phyloP scores from a whole-genome alignment of 1,140 invertebrate genomes.

The Apis florea region DNA sequence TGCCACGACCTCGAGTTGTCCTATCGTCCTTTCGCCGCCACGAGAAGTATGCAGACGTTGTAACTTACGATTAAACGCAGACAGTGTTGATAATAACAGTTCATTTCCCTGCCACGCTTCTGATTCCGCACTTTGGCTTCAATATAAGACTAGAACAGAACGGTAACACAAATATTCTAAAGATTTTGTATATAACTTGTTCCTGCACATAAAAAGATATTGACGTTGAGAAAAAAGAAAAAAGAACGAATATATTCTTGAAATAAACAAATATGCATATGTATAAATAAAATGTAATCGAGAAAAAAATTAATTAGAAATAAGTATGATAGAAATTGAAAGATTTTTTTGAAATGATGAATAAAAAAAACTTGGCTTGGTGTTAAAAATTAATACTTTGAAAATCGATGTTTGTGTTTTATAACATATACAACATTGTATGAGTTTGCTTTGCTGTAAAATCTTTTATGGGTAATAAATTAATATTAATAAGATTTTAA shows the following conservation, averaged over 20 bases:
- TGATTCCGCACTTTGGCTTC: neutral
- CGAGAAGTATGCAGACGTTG: conserved; percentile 38
- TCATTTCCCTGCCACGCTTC: conserved; percentile 24
- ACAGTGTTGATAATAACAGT: conserved; percentile 33
- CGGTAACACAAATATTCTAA: conserved; percentile 1
- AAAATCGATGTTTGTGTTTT: neutral
- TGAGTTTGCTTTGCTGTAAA: no score
- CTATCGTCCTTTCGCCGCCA: conserved; percentile 13
- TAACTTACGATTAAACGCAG: conserved; percentile 23
- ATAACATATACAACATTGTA: no score
- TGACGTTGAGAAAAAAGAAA: neutral
- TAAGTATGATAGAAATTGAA: neutral
- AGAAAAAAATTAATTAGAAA: no score
- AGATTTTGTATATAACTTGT: neutral
- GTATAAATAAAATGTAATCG: no score
- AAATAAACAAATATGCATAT: neutral
- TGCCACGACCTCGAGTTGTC: conserved; percentile 42
- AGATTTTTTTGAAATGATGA: neutral
- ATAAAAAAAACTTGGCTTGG: no score
- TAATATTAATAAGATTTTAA: no score
- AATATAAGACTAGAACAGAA: neutral
- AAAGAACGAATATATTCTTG: neutral
- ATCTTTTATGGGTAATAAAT: no score
- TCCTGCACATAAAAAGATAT: neutral
- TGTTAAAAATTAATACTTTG: neutral